Conservation (phyloP, 2,113 vertebrate species). For the Ammodytes marinus region DNA sequence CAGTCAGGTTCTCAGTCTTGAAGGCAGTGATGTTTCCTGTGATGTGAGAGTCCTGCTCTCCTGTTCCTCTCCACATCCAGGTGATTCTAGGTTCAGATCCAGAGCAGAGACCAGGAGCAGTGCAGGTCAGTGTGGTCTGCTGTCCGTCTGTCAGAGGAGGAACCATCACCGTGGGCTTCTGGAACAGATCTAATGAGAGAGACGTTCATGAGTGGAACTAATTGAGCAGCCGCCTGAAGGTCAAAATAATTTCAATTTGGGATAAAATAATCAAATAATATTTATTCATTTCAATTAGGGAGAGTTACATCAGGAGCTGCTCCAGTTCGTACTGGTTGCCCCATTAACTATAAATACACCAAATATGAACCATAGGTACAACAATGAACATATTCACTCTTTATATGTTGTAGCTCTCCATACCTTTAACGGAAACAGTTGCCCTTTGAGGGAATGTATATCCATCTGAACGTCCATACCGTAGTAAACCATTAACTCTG, state of each 20-base stretch:
- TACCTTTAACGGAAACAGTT: constrained; percentile 59
- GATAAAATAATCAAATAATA: not conserved
- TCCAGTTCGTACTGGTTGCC: not conserved
- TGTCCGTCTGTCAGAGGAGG: constrained; percentile 48
- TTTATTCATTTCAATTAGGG: not conserved
- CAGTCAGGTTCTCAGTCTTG: not conserved
- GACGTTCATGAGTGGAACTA: not conserved
- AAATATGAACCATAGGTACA: not conserved
- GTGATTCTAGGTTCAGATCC: constrained; percentile 45
- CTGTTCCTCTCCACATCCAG: constrained; percentile 46
- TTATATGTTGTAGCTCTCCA: not conserved
- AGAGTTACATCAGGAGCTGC: not conserved
- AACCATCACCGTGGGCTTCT: constrained; percentile 44
- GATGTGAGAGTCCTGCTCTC: not conserved
- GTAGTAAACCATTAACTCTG: not conserved
- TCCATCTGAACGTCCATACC: accelerated
- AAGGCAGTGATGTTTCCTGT: not conserved
- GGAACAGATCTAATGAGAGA: constrained; percentile 39
- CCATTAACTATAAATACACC: not conserved
- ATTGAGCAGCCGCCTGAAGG: not conserved
- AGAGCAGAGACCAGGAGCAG: constrained; percentile 65
- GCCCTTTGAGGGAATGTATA: not conserved
- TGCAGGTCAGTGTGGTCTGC: constrained; percentile 62
- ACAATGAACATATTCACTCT: not conserved
- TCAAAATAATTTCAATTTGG: not conserved